Conservation (phyloP, 2,113 vertebrate genomes). For the Spea multiplicata region DNA sequence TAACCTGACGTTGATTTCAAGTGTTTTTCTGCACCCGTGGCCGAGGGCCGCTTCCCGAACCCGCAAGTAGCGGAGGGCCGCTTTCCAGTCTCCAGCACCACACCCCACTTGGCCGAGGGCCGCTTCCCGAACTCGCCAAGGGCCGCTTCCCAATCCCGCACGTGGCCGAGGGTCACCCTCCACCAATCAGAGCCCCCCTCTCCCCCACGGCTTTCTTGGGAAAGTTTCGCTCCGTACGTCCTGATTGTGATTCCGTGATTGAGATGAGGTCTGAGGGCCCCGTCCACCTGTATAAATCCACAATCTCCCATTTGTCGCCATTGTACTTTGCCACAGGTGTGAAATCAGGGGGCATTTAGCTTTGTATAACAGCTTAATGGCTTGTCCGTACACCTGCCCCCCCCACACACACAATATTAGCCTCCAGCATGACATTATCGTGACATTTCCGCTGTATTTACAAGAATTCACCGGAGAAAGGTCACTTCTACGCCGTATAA, state of each 20-base stretch:
- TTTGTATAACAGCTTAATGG: neutral
- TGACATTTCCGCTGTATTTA: slow-evolving; percentile 23
- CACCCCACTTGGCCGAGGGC: too few relatives aligned
- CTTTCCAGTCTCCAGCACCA: too few relatives aligned
- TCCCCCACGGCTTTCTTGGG: neutral
- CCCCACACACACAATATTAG: neutral
- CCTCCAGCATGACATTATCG: neutral
- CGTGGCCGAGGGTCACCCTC: too few relatives aligned
- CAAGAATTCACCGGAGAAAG: slow-evolving; percentile 7
- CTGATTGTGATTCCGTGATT: neutral
- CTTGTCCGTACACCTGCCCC: neutral
- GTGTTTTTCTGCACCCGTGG: too few relatives aligned
- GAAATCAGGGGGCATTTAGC: neutral
- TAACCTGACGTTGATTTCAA: too few relatives aligned
- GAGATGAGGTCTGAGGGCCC: neutral
- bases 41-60: too few relatives aligned
- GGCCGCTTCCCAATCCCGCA: too few relatives aligned
- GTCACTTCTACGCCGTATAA: slow-evolving; percentile 9
- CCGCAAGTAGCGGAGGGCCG: too few relatives aligned
- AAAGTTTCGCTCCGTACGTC: neutral
- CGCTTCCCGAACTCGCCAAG: too few relatives aligned
- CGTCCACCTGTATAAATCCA: neutral
- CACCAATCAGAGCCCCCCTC: neutral
- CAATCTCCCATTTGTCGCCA: neutral
- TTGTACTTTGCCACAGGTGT: neutral